Conservation (phyloP, 2,888 invertebrate species). For the Norana najaformis region DNA sequence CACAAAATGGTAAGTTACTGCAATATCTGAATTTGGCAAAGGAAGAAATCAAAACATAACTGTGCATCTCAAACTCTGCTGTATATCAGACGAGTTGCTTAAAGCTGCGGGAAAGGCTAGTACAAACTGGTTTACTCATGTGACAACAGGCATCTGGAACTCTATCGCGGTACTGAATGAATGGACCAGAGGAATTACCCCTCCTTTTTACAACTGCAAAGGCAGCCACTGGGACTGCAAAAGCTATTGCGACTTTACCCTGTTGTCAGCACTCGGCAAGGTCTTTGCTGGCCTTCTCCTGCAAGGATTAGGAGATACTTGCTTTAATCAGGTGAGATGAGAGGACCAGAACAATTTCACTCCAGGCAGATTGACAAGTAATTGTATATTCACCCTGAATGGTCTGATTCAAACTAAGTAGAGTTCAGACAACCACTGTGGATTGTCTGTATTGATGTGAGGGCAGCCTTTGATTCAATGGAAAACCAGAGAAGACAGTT, state of each 20-base stretch:
- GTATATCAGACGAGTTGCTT: background rate
- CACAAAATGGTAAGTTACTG: too few relatives aligned
- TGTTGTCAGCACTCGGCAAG: background rate
- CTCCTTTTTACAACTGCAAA: background rate
- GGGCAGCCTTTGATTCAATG: background rate
- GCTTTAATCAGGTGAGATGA: background rate
- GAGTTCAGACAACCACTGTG: background rate
- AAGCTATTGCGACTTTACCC: background rate
- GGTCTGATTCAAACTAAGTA: background rate
- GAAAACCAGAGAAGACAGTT: too few relatives aligned
- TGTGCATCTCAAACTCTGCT: background rate
- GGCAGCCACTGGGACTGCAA: background rate
- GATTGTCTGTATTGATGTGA: background rate
- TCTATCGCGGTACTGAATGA: background rate
- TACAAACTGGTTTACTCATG: background rate
- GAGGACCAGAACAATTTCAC: background rate
- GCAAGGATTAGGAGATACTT: background rate
- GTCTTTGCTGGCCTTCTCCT: background rate
- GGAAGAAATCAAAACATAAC: background rate
- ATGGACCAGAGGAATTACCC: background rate
- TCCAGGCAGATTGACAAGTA: background rate
- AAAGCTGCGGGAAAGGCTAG: background rate
- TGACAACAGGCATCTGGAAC: background rate
- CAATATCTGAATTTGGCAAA: background rate
- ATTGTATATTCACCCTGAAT: background rate